Evolutionary conservation across 1,140 invertebrate genomes (phyloP).

Genomic region (Aphidius ervi): DNA sequence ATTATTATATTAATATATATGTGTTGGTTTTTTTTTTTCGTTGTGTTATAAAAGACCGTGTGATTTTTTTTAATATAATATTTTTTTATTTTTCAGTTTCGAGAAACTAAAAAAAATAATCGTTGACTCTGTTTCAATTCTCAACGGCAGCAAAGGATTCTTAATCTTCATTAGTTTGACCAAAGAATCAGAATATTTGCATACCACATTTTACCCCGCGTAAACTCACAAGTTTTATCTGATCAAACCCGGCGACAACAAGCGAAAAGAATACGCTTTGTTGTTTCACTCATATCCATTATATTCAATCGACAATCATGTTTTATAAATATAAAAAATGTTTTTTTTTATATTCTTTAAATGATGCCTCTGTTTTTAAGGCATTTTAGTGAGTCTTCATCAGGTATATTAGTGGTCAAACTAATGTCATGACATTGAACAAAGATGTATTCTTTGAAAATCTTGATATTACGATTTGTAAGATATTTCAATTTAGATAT

Average conservation of each 20-base stretch:
- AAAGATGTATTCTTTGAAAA: too few species aligned
- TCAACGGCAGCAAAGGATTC: slow-evolving; percentile 23
- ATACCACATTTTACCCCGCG: slow-evolving; percentile 19
- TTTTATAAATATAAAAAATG: too few species aligned
- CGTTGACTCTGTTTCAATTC: slow-evolving; percentile 17
- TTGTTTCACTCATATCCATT: not conserved
- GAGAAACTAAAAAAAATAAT: not conserved
- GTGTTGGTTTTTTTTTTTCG: not conserved
- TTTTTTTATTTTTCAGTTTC: too few species aligned
- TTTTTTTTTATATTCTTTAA: too few species aligned
- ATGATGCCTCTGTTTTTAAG: too few species aligned
- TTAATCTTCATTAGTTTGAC: slow-evolving; percentile 33
- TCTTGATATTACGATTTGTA: too few species aligned
- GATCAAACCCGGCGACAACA: slow-evolving; percentile 27
- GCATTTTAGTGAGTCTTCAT: slow-evolving; percentile 1
- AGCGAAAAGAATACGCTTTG: slow-evolving; percentile 27
- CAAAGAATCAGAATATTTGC: slow-evolving; percentile 22
- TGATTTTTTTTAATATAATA: too few species aligned
- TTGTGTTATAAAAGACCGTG: too few species aligned
- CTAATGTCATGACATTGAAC: not conserved
- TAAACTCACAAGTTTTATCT: slow-evolving; percentile 25
- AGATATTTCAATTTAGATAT: slow-evolving; percentile 19
- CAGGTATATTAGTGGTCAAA: not conserved
- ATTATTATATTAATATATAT: slow-evolving; percentile 1
- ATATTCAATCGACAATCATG: too few species aligned